Evolutionary conservation across 2,113 vertebrate genomes (phyloP).

Genomic region (Atherinomorus stipes): DNA sequence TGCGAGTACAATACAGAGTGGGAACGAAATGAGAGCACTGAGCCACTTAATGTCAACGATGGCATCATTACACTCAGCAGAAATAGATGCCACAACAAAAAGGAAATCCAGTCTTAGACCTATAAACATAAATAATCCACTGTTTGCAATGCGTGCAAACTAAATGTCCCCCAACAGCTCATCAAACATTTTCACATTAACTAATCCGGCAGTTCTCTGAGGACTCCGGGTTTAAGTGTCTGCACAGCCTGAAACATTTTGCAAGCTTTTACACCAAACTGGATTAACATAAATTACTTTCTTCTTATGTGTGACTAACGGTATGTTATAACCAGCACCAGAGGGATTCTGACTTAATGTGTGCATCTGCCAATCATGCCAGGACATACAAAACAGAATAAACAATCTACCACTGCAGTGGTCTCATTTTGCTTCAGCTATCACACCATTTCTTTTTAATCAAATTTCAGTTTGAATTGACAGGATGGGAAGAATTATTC

Average conservation of each 20-base stretch:
- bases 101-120: neutral
- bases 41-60: neutral
- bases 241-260: neutral
- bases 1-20: neutral
- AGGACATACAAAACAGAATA: neutral
- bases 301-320: constrained; percentile 3
- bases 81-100: neutral
- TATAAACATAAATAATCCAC: neutral
- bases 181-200: neutral
- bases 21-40: neutral
- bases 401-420: neutral
- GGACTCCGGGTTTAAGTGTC: constrained; percentile 5
- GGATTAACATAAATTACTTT: neutral
- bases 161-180: neutral
- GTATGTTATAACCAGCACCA: constrained; percentile 6
- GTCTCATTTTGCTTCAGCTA: neutral
- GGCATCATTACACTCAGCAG: neutral
- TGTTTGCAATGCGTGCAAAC: neutral
- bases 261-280: neutral
- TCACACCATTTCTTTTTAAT: neutral
- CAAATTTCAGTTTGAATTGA: constrained; percentile 2
- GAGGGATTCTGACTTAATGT: neutral
- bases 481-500: neutral
- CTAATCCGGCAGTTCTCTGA: neutral
- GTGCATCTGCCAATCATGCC: neutral